These are phyloP conservation scores for Gymnorhina tibicen DNA, from an alignment of 2,113 vertebrate species.

Conservation along the genomic window DNA sequence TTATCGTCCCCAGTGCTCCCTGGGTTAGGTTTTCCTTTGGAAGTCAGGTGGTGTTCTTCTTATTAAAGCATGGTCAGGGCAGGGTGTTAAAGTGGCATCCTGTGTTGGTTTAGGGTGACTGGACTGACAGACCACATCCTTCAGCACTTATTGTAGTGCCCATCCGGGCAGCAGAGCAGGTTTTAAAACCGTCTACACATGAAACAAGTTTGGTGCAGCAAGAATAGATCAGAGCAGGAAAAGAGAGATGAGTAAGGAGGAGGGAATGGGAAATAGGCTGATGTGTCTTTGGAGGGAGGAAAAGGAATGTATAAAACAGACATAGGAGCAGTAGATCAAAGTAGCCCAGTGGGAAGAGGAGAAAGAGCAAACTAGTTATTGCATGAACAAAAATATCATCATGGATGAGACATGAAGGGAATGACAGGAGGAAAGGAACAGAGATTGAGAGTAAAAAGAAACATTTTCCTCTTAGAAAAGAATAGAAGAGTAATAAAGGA, in stretches of 20 bases:
- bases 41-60: background rate
- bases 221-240: slow-evolving; percentile 43
- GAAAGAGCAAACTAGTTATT: slow-evolving; percentile 54
- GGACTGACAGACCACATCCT: background rate
- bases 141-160: background rate
- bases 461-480: background rate
- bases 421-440: slow-evolving; percentile 22
- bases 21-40: background rate
- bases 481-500: slow-evolving; percentile 13
- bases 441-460: slow-evolving; percentile 11
- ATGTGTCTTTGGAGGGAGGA: slow-evolving; percentile 32
- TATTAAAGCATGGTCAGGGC: background rate
- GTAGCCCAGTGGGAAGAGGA: slow-evolving; percentile 34
- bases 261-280: slow-evolving; percentile 6
- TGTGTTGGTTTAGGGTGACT: background rate
- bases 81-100: background rate
- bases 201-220: slow-evolving; percentile 1
- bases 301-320: slow-evolving; percentile 37
- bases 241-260: slow-evolving; percentile 38
- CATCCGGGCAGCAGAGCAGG: background rate
- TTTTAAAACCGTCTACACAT: background rate
- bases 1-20: background rate
- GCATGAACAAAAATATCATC: slow-evolving; percentile 2
- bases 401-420: slow-evolving; percentile 24
- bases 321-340: slow-evolving; percentile 23